phyloP scores from a whole-genome alignment of 2,888 invertebrate genomes.

The Tricholauxania praeusta region DNA sequence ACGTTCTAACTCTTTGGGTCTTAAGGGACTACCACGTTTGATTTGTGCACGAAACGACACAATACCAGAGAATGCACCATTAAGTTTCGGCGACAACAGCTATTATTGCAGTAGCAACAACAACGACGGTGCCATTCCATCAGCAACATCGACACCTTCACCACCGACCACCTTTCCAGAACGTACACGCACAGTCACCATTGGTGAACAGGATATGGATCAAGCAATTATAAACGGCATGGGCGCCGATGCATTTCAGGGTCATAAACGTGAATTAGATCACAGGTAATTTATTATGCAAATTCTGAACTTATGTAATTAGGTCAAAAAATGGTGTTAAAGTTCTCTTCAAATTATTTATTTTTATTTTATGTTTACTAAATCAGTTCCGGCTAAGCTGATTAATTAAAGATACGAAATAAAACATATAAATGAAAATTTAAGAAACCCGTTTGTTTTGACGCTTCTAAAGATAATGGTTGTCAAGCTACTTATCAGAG shows the following conservation, averaged over 20 bases:
- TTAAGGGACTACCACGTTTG: constrained; percentile 38
- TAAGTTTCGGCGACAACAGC: background rate
- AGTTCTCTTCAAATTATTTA: no score
- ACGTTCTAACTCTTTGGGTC: constrained; percentile 70
- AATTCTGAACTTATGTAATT: no score
- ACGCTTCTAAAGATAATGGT: no score
- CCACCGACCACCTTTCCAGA: constrained; percentile 30
- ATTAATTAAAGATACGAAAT: no score
- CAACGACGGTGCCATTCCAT: constrained; percentile 20
- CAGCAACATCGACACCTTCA: constrained; percentile 28
- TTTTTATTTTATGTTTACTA: no score
- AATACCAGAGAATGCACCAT: constrained; percentile 36
- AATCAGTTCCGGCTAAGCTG: no score
- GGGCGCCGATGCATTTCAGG: constrained; percentile 52
- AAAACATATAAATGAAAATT: no score
- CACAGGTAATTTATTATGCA: constrained; percentile 61
- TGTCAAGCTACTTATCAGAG: no score
- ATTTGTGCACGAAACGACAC: constrained; percentile 33
- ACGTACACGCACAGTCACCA: constrained; percentile 53
- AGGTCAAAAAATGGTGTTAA: no score
- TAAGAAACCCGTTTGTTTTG: no score
- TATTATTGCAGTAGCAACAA: constrained; percentile 9
- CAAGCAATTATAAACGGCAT: constrained; percentile 58
- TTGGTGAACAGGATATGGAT: constrained; percentile 60
- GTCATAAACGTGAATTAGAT: constrained; percentile 63